Evolutionary conservation across 2,888 invertebrate species (phyloP), one percentile per base, ranked within the genome.

Genomic region (Metallyticus violacea): DNA sequence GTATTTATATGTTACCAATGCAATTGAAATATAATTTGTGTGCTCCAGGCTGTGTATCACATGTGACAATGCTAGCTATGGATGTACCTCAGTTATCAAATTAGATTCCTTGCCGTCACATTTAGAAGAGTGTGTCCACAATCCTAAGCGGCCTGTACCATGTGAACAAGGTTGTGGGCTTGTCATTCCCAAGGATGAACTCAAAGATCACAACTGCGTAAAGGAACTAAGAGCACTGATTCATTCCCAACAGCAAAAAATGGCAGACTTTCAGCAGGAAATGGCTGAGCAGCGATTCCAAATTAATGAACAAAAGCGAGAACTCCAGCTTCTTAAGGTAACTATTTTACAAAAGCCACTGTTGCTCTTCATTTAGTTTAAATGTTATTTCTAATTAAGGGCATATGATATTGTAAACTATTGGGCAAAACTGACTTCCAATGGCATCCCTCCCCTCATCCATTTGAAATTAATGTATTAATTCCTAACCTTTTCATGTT

Each of bases 111-210:
- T 99, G 89, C 93, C 95, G n/a, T 93, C 95, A 27, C 99, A 99
- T 92, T 92, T 98, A 89, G 95, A 96, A 91, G 98, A 98, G 92
- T 99, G 99, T 93, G 96, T 96, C 92, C 96, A 95, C 91, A 99
- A 99, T 92, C 99, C 99, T 0, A 98, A 98, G 92, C 94, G 98
- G 90, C 98, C 98, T 25, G 95, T 98, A 90, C 96, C 97, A 77
- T 99, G 99, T 92, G 98, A 98, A 90, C 96, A 96, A 89, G 99
- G 99, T 26, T 99, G 99, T 90, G 98, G 98, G 27, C 94, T 98
- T 82, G 96, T 98, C 86, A 97, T 99, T 90, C 98, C 99, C 9
- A 99, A 98, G 92, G 98, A 99, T 92, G 98, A 98, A 92, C 92
- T 98, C 0, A 96, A 97, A 91, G 97, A 97, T 90, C 99, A 99